Percentiles rank a stretch among this genome's conserved stretches.
Evolutionary conservation across 2,113 vertebrate genomes (phyloP).

Genomic region (Callocephalon fimbriatum): DNA sequence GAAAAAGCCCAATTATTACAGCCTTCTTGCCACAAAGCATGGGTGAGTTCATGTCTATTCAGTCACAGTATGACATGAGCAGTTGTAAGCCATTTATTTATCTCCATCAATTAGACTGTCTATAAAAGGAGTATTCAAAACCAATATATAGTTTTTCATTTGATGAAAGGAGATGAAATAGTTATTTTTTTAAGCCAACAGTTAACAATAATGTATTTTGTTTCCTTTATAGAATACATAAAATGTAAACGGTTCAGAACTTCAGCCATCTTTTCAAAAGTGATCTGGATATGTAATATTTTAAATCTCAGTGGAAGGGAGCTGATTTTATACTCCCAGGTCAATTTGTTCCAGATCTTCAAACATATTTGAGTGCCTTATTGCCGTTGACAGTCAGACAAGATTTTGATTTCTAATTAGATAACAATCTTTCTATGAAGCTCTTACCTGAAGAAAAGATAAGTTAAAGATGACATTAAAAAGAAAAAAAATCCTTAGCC

Average conservation of each 20-base stretch:
- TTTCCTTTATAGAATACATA: not conserved
- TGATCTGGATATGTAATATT: not conserved
- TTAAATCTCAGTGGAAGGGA: not conserved
- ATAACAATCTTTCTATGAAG: conserved; percentile 34
- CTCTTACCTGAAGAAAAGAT: conserved; percentile 12
- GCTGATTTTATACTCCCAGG: not conserved
- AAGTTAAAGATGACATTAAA: conserved; percentile 54
- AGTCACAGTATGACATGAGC: not conserved
- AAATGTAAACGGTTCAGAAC: not conserved
- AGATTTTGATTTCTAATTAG: conserved; percentile 47
- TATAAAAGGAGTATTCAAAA: not conserved
- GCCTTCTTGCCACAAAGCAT: not conserved
- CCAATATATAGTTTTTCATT: not conserved
- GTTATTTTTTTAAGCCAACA: not conserved
- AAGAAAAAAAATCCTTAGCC: not conserved
- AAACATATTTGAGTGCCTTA: not conserved
- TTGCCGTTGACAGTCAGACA: not conserved
- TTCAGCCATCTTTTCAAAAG: not conserved
- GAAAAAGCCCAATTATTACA: not conserved
- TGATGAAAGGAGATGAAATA: not conserved
- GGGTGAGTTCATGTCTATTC: not conserved
- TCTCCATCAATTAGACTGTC: not conserved
- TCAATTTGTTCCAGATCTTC: not conserved
- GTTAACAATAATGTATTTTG: not conserved
- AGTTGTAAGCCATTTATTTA: not conserved